These are phyloP conservation scores for Ornithorhynchus anatinus DNA, from an alignment of 2,113 vertebrate genomes.

Conservation along the genomic window DNA sequence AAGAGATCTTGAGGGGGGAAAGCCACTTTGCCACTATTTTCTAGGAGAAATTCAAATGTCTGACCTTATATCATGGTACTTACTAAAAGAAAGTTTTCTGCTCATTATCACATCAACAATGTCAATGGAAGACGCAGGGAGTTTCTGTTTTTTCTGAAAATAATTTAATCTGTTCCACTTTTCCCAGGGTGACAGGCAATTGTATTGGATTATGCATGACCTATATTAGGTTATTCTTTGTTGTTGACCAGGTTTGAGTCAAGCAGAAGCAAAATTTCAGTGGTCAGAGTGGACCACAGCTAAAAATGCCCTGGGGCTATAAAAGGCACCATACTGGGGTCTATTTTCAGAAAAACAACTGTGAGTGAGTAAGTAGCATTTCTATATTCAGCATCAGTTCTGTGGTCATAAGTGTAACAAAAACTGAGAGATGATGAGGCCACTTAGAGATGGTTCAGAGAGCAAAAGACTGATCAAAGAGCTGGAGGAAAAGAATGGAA, in stretches of 20 bases:
- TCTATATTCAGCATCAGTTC: neutral
- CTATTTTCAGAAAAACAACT: neutral
- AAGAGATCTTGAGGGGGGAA: neutral
- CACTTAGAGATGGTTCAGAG: no score
- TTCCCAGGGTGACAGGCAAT: neutral
- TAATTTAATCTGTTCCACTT: constrained; percentile 2
- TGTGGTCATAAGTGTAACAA: fast-evolving
- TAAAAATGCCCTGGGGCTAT: neutral
- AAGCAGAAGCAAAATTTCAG: no score
- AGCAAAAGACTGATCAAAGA: neutral
- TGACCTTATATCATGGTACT: constrained; percentile 35
- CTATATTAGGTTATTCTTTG: no score
- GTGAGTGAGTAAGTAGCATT: neutral
- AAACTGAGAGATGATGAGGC: no score
- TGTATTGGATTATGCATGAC: neutral
- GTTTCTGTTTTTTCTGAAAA: constrained; percentile 24
- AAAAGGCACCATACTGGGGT: neutral
- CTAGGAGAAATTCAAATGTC: constrained; percentile 18
- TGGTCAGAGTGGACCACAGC: neutral
- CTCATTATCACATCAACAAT: neutral
- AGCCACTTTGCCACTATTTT: neutral
- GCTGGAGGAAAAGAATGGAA: neutral
- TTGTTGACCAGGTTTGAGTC: no score
- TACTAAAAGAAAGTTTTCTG: neutral
- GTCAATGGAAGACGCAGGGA: constrained; percentile 17